These are phyloP conservation scores for Dasysyrphus tricinctus DNA, from an alignment of 2,888 invertebrate species.

Conservation along the genomic window DNA sequence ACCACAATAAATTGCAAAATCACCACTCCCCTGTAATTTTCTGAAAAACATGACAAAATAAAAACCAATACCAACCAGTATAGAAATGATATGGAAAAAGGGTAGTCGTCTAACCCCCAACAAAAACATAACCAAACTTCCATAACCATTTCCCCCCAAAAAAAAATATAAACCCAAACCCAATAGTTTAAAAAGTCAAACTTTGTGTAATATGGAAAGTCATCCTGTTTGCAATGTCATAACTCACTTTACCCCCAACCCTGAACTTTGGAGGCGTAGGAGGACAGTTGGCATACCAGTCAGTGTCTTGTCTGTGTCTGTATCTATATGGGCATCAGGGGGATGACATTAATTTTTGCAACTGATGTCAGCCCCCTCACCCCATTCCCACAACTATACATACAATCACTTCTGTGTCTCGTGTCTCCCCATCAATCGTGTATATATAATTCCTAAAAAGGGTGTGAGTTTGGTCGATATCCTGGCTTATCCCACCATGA, in stretches of 20 bases:
- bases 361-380: conserved; percentile 49
- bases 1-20: conserved; percentile 56
- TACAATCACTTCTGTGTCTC: conserved; percentile 15
- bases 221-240: conserved; percentile 65
- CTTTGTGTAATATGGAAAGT: conserved; percentile 51
- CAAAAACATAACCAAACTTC: not conserved
- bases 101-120: conserved; percentile 27
- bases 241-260: conserved; percentile 51
- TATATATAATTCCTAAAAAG: conserved; percentile 29
- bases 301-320: not conserved
- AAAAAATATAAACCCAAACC: conserved; percentile 1
- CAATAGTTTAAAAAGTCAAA: conserved; percentile 62
- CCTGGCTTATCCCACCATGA: conserved; percentile 33
- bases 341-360: conserved; percentile 65
- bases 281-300: conserved; percentile 22
- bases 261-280: not conserved
- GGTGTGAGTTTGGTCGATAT: conserved; percentile 37
- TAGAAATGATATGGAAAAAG: conserved; percentile 14
- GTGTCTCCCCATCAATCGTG: conserved; percentile 52
- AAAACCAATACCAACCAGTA: conserved; percentile 10
- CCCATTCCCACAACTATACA: not conserved
- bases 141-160: not conserved
- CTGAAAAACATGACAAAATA: not conserved
- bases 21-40: conserved; percentile 47
- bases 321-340: conserved; percentile 43